Evolutionary conservation across 1,140 invertebrate species (phyloP).

Genomic region (Cataglyphis hispanica): DNA sequence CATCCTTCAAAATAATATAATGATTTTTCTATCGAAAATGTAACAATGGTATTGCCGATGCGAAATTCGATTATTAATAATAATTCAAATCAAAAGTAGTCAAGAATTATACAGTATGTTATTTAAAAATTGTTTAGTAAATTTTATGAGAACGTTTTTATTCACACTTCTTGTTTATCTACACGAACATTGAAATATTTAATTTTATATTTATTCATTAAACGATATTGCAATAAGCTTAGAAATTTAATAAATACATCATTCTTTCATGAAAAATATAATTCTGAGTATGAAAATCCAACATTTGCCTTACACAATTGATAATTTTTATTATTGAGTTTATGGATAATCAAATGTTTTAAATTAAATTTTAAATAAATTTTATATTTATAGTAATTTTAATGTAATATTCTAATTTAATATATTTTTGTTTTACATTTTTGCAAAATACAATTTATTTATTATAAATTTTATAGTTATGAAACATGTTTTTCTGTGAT

Average conservation of each 20-base stretch:
- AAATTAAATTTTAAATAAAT: neutral
- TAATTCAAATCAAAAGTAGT: neutral
- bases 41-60: neutral
- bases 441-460: neutral
- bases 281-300: neutral
- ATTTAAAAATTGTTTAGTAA: neutral
- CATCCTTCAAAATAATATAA: neutral
- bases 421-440: neutral
- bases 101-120: neutral
- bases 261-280: neutral
- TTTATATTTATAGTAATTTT: neutral
- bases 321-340: neutral
- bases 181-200: neutral
- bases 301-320: neutral
- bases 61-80: neutral
- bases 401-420: neutral
- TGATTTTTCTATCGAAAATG: slow-evolving; percentile 4
- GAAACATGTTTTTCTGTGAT: neutral
- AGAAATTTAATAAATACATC: neutral
- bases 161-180: neutral
- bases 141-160: neutral
- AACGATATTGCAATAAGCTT: neutral
- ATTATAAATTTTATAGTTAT: neutral
- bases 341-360: neutral
- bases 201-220: neutral